phyloP scores from a whole-genome alignment of 2,797 vertebrate species.

The Percopsis omiscomaycus region DNA sequence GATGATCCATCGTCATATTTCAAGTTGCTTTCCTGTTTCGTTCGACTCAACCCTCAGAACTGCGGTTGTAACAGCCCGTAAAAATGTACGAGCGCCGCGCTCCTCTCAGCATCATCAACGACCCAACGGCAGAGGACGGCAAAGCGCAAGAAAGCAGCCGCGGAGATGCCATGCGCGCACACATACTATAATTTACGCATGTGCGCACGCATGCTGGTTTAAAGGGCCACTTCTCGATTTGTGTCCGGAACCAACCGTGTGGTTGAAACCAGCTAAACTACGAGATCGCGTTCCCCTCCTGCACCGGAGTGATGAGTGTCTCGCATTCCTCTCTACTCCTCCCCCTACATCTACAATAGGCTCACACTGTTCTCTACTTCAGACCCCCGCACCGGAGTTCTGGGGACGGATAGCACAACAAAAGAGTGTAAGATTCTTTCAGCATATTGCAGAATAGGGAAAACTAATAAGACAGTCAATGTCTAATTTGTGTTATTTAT shows the following conservation, averaged over 20 bases:
- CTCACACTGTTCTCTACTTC: too few relatives aligned
- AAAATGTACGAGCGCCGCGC: constrained; percentile 55
- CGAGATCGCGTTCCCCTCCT: too few relatives aligned
- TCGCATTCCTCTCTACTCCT: too few relatives aligned
- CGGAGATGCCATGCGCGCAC: constrained; percentile 65
- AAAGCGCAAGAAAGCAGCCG: constrained; percentile 45
- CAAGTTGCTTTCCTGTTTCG: constrained; percentile 50
- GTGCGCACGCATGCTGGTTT: constrained; percentile 57
- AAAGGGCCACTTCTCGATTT: constrained; percentile 44
- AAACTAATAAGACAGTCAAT: constrained; percentile 4
- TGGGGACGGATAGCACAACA: too few relatives aligned
- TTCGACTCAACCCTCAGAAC: constrained; percentile 58
- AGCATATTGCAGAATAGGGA: neutral
- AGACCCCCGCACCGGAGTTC: too few relatives aligned
- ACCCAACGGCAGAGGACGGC: constrained; percentile 71
- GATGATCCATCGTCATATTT: constrained; percentile 54
- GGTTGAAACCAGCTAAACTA: too few relatives aligned
- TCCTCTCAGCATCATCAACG: constrained; percentile 64
- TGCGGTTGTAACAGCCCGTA: constrained; percentile 66
- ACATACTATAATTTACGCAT: constrained; percentile 62
- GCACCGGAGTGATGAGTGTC: too few relatives aligned
- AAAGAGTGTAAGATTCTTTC: neutral
- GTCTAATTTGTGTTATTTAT: constrained; percentile 71
- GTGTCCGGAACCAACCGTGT: too few relatives aligned
- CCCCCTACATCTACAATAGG: too few relatives aligned